phyloP scores from a whole-genome alignment of 2,113 vertebrate genomes.

The Austrofundulus limnaeus region DNA sequence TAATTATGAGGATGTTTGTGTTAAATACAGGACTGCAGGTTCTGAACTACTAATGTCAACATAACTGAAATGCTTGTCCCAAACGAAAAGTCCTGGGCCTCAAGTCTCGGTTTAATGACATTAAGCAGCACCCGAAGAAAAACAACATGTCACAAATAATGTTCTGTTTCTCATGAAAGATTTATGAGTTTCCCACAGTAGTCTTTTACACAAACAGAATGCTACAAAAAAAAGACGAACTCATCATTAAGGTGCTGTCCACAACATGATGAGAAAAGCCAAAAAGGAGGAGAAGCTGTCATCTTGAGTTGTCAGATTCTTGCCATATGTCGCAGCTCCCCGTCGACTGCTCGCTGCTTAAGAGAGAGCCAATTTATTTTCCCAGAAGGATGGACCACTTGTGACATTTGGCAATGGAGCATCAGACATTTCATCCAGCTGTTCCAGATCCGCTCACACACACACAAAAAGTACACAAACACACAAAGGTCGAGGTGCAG shows the following conservation, averaged over 20 bases:
- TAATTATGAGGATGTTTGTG: background rate
- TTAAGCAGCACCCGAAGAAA: slow-evolving; percentile 39
- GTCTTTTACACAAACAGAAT: slow-evolving; percentile 38
- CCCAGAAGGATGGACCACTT: slow-evolving; percentile 65
- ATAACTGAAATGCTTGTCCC: slow-evolving; percentile 8
- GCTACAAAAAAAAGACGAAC: slow-evolving; percentile 50
- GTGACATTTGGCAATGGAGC: slow-evolving; percentile 73
- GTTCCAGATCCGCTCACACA: slow-evolving; percentile 47
- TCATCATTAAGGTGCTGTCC: slow-evolving; percentile 66
- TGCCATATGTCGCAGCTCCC: slow-evolving; percentile 64
- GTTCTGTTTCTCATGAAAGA: slow-evolving; percentile 47
- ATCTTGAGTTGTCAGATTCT: slow-evolving; percentile 55
- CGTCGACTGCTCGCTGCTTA: slow-evolving; percentile 56
- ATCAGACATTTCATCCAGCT: slow-evolving; percentile 66
- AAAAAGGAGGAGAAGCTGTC: slow-evolving; percentile 57
- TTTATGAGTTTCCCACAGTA: slow-evolving; percentile 45
- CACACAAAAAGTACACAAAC: slow-evolving; percentile 9
- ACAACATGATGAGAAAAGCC: slow-evolving; percentile 65
- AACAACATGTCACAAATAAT: slow-evolving; percentile 40
- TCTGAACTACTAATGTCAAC: slow-evolving; percentile 7
- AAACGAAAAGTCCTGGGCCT: slow-evolving; percentile 27
- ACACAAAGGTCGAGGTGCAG: slow-evolving; percentile 9
- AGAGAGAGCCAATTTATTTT: slow-evolving; percentile 74
- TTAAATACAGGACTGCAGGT: background rate
- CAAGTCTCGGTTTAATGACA: slow-evolving; percentile 29